phyloP scores from a whole-genome alignment of 2,113 vertebrate species.

The Boleophthalmus pectinirostris region DNA sequence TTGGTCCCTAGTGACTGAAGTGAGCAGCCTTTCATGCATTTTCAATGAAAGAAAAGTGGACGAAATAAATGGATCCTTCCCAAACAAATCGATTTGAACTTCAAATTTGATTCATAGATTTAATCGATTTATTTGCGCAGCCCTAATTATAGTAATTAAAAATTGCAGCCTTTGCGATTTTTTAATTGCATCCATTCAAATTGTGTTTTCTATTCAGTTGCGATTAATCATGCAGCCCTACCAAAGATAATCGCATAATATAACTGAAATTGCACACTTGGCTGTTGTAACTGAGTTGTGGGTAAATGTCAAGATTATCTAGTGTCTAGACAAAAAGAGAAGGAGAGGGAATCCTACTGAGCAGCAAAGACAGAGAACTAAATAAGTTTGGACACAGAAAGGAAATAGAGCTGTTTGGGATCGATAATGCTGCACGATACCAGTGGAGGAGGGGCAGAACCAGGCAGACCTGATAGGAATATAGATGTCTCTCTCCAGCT shows the following conservation, averaged over 20 bases:
- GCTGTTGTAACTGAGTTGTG: not conserved
- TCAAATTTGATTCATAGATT: too few relatives aligned
- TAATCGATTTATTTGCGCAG: too few relatives aligned
- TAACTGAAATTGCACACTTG: constrained; percentile 26
- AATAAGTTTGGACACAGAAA: constrained; percentile 69
- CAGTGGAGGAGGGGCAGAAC: constrained; percentile 36
- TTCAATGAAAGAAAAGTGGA: too few relatives aligned
- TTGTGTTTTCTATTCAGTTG: too few relatives aligned
- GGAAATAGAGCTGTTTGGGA: constrained; percentile 73
- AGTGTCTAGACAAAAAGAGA: constrained; percentile 12
- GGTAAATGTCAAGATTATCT: constrained; percentile 5
- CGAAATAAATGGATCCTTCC: too few relatives aligned
- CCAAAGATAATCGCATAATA: not conserved
- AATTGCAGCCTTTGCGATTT: too few relatives aligned
- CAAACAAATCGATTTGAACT: too few relatives aligned
- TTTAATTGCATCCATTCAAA: too few relatives aligned
- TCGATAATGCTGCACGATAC: constrained; percentile 69
- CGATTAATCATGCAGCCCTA: too few relatives aligned
- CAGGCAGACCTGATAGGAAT: constrained; percentile 55
- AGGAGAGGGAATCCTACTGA: constrained; percentile 16
- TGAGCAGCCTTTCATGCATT: too few relatives aligned
- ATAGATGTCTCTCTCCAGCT: constrained; percentile 64
- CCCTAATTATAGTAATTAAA: too few relatives aligned
- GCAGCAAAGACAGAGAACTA: constrained; percentile 48
- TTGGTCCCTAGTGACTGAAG: too few relatives aligned